Evolutionary conservation across 2,113 vertebrate genomes (phyloP), one percentile per base, ranked within the genome.

Genomic region (Anser brachyrhynchus): DNA sequence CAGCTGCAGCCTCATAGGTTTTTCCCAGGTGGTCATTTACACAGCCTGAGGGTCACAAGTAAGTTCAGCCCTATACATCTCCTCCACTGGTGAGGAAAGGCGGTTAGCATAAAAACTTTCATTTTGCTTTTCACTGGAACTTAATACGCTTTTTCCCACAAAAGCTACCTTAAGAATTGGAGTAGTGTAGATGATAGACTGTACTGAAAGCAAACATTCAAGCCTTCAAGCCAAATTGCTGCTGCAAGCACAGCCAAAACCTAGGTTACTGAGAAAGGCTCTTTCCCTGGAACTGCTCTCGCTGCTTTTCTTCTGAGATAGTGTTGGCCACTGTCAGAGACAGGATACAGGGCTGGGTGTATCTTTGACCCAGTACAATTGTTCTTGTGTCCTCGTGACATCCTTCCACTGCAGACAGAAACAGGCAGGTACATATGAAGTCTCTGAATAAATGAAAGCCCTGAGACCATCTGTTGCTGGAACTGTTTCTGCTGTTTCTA

Each of bases 391-490:
- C 39, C 37, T 81, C 57, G 43, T 2, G 1, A 84, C 73, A 84
- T 89, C 61, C 41, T 86, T 74, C 43, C 26, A 54, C 49, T 33
- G 22, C 37, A 59, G 87, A 49, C 29, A 84, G 79, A 88, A 71
- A 69, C 41, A 65, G 44, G 35, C 39, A 93, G 79, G 72, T 84
- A 76, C 55, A 39, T 2, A 10, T 7, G 44, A 79, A 39, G 16
- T 41, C 14, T 19, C 35, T 1, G 5, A 49, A 74, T 28, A 88
- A 80, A 90, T 35, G 37, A 62, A 80, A 84, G 18, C 13, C 31
- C 54, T n/a, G n/a, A 25, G 46, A 71, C 35, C 85, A 88, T 94
- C 85, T 96, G 87, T 64, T 82, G 37, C 71, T 90, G 73, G 82
- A 95, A 88, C 1, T 3, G 6, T 66, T 87, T 83, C 59, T 94